Conservation (phyloP, 2,113 vertebrate species). For the Canis aureus region DNA sequence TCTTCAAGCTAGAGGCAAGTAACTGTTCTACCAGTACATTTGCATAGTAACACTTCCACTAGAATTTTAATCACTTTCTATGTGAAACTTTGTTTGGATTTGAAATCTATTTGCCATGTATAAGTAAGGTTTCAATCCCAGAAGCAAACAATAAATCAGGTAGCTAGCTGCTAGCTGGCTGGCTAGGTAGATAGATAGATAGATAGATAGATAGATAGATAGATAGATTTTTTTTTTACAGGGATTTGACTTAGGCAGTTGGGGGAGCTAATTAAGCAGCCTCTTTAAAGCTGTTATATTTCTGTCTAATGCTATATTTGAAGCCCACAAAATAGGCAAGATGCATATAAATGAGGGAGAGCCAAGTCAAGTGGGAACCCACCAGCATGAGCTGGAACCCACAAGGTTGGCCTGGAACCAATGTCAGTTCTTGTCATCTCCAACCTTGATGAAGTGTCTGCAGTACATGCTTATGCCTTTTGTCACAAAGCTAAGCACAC, state of each 20-base stretch:
- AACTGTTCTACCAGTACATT: background rate
- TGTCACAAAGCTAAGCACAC: background rate
- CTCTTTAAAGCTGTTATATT: background rate
- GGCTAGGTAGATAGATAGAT: too few relatives aligned
- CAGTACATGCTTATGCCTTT: background rate
- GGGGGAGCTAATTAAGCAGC: background rate
- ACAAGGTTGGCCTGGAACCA: background rate
- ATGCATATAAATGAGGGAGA: background rate
- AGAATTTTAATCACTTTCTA: background rate
- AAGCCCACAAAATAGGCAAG: background rate
- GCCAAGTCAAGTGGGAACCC: background rate
- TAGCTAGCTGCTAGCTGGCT: background rate
- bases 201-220: background rate
- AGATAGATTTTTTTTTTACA: background rate
- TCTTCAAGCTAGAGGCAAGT: background rate
- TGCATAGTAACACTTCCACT: background rate
- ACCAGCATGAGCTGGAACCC: background rate
- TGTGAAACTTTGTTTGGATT: slow-evolving; percentile 23
- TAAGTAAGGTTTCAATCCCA: background rate
- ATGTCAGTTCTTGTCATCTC: background rate
- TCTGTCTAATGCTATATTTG: background rate
- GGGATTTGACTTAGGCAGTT: background rate
- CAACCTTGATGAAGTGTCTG: background rate
- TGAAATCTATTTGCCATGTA: slow-evolving; percentile 23
- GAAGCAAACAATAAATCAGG: background rate